These are phyloP conservation scores for Vespertilio murinus DNA, from an alignment of 2,797 vertebrate genomes.

Conservation along the genomic window DNA sequence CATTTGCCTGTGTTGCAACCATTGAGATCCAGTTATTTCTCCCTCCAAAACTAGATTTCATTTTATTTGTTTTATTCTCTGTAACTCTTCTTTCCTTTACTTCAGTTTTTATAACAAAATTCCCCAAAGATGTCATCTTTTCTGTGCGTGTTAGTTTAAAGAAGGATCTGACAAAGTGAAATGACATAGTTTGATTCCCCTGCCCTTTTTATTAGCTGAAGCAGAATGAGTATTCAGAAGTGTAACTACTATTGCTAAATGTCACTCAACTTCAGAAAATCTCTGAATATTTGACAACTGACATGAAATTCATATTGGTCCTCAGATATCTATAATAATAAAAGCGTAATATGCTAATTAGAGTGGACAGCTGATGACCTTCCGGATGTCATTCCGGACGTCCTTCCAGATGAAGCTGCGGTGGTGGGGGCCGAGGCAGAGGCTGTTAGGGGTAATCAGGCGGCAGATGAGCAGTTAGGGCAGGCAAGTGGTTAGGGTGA, in stretches of 20 bases:
- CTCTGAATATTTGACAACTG: slow-evolving; percentile 58
- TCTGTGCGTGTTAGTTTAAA: background rate
- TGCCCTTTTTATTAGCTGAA: slow-evolving; percentile 4
- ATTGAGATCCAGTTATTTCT: background rate
- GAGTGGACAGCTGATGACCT: background rate
- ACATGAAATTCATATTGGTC: slow-evolving; percentile 58
- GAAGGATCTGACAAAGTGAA: background rate
- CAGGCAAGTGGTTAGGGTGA: no score
- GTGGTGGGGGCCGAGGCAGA: rapidly evolving
- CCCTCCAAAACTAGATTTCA: background rate
- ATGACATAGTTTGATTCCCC: background rate
- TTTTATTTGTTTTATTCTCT: background rate
- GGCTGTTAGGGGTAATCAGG: no score
- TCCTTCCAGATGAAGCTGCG: no score
- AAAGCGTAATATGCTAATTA: slow-evolving; percentile 19
- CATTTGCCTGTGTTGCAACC: background rate
- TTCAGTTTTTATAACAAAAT: background rate
- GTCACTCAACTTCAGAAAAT: slow-evolving; percentile 39
- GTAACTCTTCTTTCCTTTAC: background rate
- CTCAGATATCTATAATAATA: slow-evolving; percentile 64
- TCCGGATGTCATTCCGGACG: no score
- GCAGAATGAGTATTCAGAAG: slow-evolving; percentile 38
- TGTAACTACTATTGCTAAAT: slow-evolving; percentile 42
- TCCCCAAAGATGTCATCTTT: background rate
- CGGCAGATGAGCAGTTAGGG: no score